Evolutionary conservation across 1,140 invertebrate species (phyloP).

Genomic region (Wasmannia auropunctata): DNA sequence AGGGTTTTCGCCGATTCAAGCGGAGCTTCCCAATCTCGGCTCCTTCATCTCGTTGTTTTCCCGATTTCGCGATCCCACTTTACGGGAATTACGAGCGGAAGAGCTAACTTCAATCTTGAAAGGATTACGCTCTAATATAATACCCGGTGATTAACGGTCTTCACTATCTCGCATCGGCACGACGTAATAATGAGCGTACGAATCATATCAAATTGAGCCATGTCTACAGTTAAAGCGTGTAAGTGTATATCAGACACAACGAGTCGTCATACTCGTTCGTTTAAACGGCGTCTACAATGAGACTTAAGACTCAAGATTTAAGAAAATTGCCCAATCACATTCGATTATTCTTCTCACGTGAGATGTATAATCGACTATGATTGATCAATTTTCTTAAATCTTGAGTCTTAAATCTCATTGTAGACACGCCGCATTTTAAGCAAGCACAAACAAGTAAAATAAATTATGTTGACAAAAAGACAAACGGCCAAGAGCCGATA

Average conservation of each 20-base stretch:
- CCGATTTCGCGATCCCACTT: neutral
- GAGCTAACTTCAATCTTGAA: neutral
- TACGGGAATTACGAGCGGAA: conserved; percentile 10
- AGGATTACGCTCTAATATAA: conserved; percentile 30
- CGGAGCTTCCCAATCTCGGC: neutral
- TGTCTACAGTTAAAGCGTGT: neutral
- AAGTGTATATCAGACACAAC: neutral
- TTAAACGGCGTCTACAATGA: no score
- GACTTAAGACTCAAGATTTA: no score
- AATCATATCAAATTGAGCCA: neutral
- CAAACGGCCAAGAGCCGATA: neutral
- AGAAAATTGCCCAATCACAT: no score
- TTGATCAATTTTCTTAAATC: no score
- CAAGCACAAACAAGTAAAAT: neutral
- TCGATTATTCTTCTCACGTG: no score
- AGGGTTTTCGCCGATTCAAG: conserved; percentile 27
- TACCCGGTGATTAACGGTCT: conserved; percentile 6
- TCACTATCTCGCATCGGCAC: neutral
- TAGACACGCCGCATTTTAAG: neutral
- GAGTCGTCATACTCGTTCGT: neutral
- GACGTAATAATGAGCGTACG: conserved; percentile 1
- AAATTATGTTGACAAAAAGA: neutral
- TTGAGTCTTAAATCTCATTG: no score
- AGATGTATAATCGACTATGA: no score
- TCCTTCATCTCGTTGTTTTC: neutral